Conservation (phyloP, 2,113 vertebrate species). For the Nesogale talazaci region DNA sequence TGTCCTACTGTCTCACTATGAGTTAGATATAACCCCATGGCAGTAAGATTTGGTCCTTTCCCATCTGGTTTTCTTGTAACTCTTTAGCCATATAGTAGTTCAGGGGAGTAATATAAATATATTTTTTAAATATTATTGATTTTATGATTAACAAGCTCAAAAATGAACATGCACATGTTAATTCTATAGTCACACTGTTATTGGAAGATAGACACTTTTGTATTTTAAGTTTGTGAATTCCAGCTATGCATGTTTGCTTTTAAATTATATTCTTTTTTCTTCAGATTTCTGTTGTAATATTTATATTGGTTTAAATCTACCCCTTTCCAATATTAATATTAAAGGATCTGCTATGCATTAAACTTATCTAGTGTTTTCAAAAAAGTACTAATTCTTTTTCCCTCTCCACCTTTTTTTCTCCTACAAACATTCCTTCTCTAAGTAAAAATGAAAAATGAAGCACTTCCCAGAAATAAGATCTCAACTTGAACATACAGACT, state of each 20-base stretch:
- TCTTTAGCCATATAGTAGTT: background rate
- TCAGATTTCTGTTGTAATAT: background rate
- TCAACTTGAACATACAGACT: background rate
- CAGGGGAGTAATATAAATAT: background rate
- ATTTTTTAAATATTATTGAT: background rate
- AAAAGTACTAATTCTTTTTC: background rate
- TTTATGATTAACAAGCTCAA: background rate
- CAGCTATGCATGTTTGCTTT: background rate
- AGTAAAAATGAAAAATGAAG: background rate
- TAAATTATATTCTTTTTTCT: slow-evolving; percentile 18
- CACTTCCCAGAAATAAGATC: background rate
- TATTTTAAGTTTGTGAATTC: slow-evolving; percentile 12
- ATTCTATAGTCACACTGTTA: background rate
- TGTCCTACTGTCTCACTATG: too few relatives aligned
- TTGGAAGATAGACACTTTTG: background rate
- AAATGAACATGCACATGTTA: background rate
- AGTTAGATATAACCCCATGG: too few relatives aligned
- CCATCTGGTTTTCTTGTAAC: background rate
- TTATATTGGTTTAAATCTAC: slow-evolving; percentile 15
- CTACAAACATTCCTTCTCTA: background rate
- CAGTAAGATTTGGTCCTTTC: background rate
- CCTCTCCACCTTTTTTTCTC: background rate
- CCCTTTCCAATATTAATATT: slow-evolving; percentile 4
- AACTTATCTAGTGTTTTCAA: slow-evolving; percentile 19
- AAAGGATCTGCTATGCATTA: background rate